These are phyloP conservation scores for Frieseomelitta varia DNA, from an alignment of 1,140 invertebrate species.

Conservation along the genomic window DNA sequence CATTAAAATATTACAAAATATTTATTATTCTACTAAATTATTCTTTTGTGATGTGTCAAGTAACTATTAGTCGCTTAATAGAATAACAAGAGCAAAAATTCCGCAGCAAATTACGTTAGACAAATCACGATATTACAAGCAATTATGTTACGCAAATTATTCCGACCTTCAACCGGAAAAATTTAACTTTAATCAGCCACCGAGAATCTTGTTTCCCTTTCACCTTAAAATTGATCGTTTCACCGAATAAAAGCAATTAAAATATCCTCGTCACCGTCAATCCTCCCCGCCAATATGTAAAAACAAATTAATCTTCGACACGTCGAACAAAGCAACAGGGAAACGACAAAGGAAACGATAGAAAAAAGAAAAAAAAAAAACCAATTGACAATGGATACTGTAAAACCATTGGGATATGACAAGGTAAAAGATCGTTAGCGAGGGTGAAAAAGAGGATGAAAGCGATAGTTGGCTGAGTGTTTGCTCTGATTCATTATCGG, in stretches of 20 bases:
- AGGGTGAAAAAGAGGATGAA: background rate
- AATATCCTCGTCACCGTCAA: background rate
- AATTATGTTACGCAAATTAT: no score
- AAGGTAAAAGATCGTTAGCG: conserved; percentile 11
- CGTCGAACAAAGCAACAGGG: background rate
- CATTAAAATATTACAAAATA: no score
- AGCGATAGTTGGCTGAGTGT: conserved; percentile 17
- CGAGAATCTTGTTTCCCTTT: background rate
- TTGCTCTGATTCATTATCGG: conserved; percentile 43
- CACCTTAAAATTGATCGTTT: background rate
- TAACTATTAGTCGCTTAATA: no score
- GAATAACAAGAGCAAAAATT: no score
- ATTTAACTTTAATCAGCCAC: background rate
- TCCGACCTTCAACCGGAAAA: no score
- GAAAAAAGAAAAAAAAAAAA: background rate
- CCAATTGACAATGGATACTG: background rate
- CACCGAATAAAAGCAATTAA: background rate
- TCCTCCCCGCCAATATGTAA: background rate
- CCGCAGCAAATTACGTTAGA: no score
- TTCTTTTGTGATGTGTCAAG: no score
- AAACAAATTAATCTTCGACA: background rate
- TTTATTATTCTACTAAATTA: no score
- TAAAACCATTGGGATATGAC: background rate
- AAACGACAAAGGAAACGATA: background rate
- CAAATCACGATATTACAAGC: no score